Base-by-base conservation (phyloP, 2,797 vertebrate genomes). In the Sebastes variabilis region DNA sequence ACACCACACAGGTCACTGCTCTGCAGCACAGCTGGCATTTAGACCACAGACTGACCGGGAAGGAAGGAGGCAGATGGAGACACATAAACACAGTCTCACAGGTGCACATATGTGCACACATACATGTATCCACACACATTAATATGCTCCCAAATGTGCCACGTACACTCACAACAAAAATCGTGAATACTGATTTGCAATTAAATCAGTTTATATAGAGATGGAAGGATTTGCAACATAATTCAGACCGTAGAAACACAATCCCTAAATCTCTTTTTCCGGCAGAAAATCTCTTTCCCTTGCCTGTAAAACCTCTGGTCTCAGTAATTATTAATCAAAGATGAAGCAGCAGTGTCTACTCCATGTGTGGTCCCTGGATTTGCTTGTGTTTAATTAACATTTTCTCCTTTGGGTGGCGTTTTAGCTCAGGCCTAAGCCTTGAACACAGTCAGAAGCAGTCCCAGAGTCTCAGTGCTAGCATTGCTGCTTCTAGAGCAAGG, bases 321-420 rank as follows among this genome's bases (percentile, higher is more conserved):
- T 79, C 9, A 61, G 38, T 73, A 55, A 58, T 83, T 55, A 56
- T 71, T 78, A 64, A 77, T 74, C 46, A 73, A 36, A 54, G 62
- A 72, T 76, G 60, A 81, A 75, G 59, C 58, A 70, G 72, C 62
- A 12, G 70, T 55, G 56, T 61, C 34, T 77, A 38, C 76, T 82
- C 77, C 66, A 55, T 77, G 55, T 81, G 78, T 81, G 79, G 85
- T 81, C 72, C 67, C 52, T 8, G 12, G 46, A 27, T 77, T 84
- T 78, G 18, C 74, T 64, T 77, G 76, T 77, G 58, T 85, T 92
- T 87, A 81, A 87, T 85, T 89, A 89, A 82, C 56, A 59, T 87
- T 75, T 87, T 72, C 65, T 81, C 74, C 85, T 84, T 79, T 69
- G 84, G 70, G 81, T 80, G 79, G 78, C 24, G 5, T 81, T 78